Evolutionary conservation across 2,888 invertebrate genomes (phyloP), one percentile per base, ranked within the genome.

Genomic region (Macroteleia sp.): DNA sequence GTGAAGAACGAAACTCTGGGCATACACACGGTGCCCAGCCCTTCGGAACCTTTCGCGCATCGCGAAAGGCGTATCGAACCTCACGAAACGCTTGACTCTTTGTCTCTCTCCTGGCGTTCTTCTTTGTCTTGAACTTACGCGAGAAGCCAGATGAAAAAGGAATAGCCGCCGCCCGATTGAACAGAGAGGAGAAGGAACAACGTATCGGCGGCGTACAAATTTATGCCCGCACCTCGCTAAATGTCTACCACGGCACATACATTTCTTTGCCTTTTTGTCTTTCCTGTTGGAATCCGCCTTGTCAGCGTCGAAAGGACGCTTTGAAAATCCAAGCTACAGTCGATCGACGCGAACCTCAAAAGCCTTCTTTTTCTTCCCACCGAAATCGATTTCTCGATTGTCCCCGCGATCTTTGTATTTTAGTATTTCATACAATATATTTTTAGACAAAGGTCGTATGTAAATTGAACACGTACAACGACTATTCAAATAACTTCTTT

Each of bases 221-320:
- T 87, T 86, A 88, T 87, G 83, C 85, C 81, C 83, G 79, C 82
- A 83, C 81, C 80, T 84, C 80, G 84, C 83, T 86, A 87, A 85
- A 87, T 82, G 85, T 86, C 82, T 76, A 69, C 79, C 76, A 66
- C 77, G 79, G 80, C 66, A 83, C 81, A 84, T 83, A 82, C 82
- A 79, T 85, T 86, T 83, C 75, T 75, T 56, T 50, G 56, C 71
- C 66, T 77, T 77, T 77, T 77, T 77, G 77, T 62, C 73, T 64
- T 73, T 73, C 52, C 67, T 73, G 50, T 67, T 73, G 77, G 77
- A 77, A 69, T 77, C 77, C 73, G 73, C 67, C 77, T 67, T 73
- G 77, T 77, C 73, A 77, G 77, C 67, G 62, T 52, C 71, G 69
- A 73, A 77, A 73, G 73, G 64, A 77, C 77, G 73, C 77, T 57